A percentile compares a stretch with the other conserved stretches of the same genome.
phyloP scores from a whole-genome alignment of 2,888 invertebrate species.

The Patella ulyssiponensis region DNA sequence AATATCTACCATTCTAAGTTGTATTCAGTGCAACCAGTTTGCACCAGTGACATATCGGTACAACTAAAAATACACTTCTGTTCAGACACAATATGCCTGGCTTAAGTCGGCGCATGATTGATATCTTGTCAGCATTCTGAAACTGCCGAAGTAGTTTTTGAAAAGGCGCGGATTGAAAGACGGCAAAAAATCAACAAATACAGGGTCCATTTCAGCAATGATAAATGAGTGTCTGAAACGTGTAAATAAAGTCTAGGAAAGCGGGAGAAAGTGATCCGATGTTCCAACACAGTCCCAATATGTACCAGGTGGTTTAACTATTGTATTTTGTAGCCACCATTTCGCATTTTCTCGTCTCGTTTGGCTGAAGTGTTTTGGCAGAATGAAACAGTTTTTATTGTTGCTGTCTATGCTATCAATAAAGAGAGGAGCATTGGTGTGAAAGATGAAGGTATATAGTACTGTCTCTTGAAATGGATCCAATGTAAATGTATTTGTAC shows the following conservation, averaged over 20 bases:
- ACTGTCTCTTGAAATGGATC: too few relatives aligned
- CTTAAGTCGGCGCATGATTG: too few relatives aligned
- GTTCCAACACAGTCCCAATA: conserved; percentile 7
- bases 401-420: too few relatives aligned
- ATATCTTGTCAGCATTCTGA: too few relatives aligned
- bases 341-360: conserved; percentile 12
- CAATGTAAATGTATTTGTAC: conserved; percentile 2
- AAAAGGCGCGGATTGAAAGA: not conserved
- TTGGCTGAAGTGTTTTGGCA: conserved; percentile 5
- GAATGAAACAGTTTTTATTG: not conserved
- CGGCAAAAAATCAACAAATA: not conserved
- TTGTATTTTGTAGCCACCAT: not conserved
- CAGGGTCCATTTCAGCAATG: not conserved
- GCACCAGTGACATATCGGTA: too few relatives aligned
- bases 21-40: too few relatives aligned
- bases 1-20: too few relatives aligned
- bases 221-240: conserved; percentile 5
- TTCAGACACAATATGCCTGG: too few relatives aligned
- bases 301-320: conserved; percentile 5
- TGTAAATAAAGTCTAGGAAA: conserved; percentile 6
- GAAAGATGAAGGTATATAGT: too few relatives aligned
- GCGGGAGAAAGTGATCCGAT: not conserved
- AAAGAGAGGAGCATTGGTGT: too few relatives aligned
- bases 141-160: not conserved
- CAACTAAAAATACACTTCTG: too few relatives aligned